These are phyloP conservation scores for Puma concolor DNA, from an alignment of 2,113 vertebrate species.

Conservation along the genomic window DNA sequence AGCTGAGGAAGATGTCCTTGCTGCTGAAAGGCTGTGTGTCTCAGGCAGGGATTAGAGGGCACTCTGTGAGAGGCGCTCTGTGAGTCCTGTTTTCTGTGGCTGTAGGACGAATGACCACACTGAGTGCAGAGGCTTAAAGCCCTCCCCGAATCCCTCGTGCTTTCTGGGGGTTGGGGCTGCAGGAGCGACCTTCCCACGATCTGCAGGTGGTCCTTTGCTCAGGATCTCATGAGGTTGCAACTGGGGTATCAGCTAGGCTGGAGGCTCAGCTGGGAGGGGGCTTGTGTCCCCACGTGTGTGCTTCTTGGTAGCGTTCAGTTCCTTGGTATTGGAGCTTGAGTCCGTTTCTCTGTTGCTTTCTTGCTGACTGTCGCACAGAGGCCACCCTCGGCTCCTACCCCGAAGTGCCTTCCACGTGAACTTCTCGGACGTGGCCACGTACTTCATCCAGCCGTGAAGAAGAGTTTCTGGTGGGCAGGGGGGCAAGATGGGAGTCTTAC, in stretches of 20 bases:
- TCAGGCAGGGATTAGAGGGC: neutral
- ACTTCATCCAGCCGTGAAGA: neutral
- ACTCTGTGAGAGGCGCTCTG: neutral
- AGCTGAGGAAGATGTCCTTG: neutral
- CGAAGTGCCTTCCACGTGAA: neutral
- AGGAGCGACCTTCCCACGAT: neutral
- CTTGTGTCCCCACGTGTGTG: neutral
- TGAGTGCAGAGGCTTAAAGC: neutral
- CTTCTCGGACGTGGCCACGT: neutral
- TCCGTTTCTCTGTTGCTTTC: neutral
- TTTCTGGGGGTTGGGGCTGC: neutral
- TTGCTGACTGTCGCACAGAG: neutral
- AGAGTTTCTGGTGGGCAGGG: too few relatives aligned
- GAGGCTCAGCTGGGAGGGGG: neutral
- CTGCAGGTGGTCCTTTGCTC: neutral
- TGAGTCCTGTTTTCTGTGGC: neutral
- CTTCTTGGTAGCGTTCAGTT: neutral
- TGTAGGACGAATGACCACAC: neutral
- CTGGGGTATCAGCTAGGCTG: neutral
- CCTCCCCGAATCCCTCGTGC: neutral
- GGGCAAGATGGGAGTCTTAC: neutral
- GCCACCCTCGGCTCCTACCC: neutral
- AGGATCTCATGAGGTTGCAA: neutral
- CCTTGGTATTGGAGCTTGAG: neutral
- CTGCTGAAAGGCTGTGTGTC: slow-evolving; percentile 42